A percentile compares a stretch with the other conserved stretches of the same genome.
phyloP scores from a whole-genome alignment of 2,113 vertebrate genomes.

The Connochaetes taurinus region DNA sequence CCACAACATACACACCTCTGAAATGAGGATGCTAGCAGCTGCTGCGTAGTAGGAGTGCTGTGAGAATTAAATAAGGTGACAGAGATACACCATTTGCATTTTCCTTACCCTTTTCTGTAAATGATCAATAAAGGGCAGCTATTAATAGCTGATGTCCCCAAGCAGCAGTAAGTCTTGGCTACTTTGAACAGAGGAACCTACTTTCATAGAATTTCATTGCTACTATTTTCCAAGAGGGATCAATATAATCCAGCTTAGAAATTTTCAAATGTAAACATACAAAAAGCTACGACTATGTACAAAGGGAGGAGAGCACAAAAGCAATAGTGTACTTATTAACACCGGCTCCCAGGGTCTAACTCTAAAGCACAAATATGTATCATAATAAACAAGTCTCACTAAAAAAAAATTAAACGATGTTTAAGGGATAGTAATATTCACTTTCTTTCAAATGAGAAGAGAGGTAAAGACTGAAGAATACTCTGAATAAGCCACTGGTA shows the following conservation, averaged over 20 bases:
- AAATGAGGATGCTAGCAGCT: background rate
- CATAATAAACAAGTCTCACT: background rate
- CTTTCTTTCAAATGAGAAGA: background rate
- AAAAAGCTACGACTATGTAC: background rate
- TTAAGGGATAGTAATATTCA: slow-evolving; percentile 37
- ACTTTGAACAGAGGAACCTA: background rate
- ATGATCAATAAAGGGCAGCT: background rate
- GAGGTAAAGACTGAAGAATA: background rate
- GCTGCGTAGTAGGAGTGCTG: background rate
- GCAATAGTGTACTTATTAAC: background rate
- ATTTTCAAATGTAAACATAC: background rate
- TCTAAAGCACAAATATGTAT: background rate
- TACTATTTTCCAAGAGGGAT: background rate
- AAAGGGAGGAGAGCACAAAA: background rate
- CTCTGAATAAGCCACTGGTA: background rate
- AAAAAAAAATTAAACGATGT: background rate
- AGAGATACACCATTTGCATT: background rate
- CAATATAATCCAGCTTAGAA: background rate
- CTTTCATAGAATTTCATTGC: background rate
- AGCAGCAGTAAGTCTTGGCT: background rate
- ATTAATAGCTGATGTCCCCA: background rate
- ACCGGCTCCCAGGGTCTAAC: background rate
- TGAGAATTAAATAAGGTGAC: background rate
- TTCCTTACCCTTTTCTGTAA: background rate
- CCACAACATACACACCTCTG: background rate